These are phyloP conservation scores for Simalia tracyae DNA, from an alignment of 2,797 vertebrate species.

Conservation along the genomic window DNA sequence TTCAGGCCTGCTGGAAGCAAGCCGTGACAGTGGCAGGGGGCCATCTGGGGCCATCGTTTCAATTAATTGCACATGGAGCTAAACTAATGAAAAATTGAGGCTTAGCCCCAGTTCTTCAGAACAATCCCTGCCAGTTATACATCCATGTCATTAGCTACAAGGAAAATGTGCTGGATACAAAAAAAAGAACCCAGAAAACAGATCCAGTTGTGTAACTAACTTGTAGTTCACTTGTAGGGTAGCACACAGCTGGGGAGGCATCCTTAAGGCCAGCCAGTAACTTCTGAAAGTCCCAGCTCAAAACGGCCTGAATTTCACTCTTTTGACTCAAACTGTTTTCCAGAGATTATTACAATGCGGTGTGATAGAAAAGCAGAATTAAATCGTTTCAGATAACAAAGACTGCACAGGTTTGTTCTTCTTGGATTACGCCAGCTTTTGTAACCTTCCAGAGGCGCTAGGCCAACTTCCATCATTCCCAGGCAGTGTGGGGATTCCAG, in stretches of 20 bases:
- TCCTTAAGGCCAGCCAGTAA: background rate
- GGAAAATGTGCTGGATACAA: background rate
- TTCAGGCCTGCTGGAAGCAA: background rate
- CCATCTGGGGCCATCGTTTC: slow-evolving; percentile 17
- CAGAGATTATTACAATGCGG: background rate
- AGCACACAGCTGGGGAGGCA: background rate
- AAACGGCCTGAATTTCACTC: background rate
- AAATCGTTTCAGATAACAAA: background rate
- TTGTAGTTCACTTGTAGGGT: background rate
- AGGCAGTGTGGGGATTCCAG: background rate
- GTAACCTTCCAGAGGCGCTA: background rate
- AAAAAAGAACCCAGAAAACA: background rate
- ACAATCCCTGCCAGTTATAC: background rate
- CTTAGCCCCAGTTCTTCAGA: slow-evolving; percentile 1
- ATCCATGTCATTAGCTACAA: slow-evolving; percentile 3
- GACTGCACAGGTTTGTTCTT: background rate
- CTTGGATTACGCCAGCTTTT: background rate
- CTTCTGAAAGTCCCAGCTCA: too few relatives aligned
- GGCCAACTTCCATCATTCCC: background rate
- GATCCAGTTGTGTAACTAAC: background rate
- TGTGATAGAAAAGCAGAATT: background rate
- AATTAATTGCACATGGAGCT: slow-evolving; percentile 37
- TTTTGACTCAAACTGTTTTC: background rate
- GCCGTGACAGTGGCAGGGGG: background rate
- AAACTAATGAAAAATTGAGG: slow-evolving; percentile 18